Percentiles rank a stretch among this genome's conserved stretches.
phyloP scores from a whole-genome alignment of 2,113 vertebrate genomes.

The Rhadina sibilatrix region DNA sequence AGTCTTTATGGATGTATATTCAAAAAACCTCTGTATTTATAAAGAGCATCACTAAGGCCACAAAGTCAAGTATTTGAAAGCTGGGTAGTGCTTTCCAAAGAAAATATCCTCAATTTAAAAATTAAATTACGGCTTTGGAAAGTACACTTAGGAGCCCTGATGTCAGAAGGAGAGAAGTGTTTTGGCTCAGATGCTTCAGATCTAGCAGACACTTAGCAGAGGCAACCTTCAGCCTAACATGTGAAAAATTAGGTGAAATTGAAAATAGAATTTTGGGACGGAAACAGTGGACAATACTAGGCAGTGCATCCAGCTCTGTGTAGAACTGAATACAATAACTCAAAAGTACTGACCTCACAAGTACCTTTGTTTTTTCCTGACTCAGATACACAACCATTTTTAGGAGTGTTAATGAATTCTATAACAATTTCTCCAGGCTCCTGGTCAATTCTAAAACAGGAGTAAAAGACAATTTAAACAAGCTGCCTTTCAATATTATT shows the following conservation, averaged over 20 bases:
- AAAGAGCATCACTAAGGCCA: not conserved
- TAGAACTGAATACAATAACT: constrained; percentile 2
- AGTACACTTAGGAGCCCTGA: not conserved
- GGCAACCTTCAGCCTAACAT: not conserved
- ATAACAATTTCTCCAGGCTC: not conserved
- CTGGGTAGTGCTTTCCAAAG: not conserved
- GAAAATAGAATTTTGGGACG: not conserved
- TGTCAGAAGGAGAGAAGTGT: not conserved
- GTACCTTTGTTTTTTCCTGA: constrained; percentile 28
- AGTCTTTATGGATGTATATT: not conserved
- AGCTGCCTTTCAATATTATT: not conserved
- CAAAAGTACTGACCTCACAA: not conserved
- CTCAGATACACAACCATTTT: not conserved
- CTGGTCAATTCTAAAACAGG: not conserved
- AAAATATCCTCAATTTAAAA: not conserved
- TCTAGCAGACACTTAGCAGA: not conserved
- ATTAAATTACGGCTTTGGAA: not conserved
- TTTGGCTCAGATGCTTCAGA: not conserved
- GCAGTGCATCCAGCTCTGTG: constrained; percentile 8
- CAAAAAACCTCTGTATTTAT: not conserved
- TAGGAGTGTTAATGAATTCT: not conserved
- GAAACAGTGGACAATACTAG: not conserved
- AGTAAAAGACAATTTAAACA: not conserved
- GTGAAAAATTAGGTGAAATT: not conserved
- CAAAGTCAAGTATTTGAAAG: constrained; percentile 18